phyloP scores from a whole-genome alignment of 2,888 invertebrate species.

The Andrena flavipes region DNA sequence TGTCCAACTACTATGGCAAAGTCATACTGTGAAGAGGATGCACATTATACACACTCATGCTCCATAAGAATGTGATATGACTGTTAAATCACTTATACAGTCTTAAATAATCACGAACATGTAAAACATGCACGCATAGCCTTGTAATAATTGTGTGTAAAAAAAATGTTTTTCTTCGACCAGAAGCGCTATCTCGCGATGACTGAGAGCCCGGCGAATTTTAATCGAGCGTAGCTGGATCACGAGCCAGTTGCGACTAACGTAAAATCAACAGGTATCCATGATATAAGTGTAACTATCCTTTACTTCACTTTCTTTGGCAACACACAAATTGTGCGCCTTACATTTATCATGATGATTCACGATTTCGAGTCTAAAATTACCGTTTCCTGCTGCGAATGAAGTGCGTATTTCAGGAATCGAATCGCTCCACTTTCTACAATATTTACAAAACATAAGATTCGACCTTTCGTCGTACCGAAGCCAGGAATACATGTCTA shows the following conservation, averaged over 20 bases:
- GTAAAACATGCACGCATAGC: background rate
- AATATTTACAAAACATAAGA: slow-evolving; percentile 91
- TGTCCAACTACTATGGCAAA: slow-evolving; percentile 8
- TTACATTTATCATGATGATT: slow-evolving; percentile 93
- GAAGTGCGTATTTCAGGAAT: slow-evolving; percentile 91
- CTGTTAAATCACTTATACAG: background rate
- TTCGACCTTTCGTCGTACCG: slow-evolving; percentile 89
- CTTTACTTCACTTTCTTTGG: slow-evolving; percentile 83
- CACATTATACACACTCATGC: background rate
- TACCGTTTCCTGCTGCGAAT: slow-evolving; percentile 91
- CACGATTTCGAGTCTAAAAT: slow-evolving; percentile 91
- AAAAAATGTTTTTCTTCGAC: background rate
- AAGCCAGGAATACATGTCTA: slow-evolving; percentile 90
- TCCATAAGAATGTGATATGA: background rate
- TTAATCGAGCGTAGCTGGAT: slow-evolving; percentile 47
- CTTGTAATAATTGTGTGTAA: slow-evolving; percentile 2
- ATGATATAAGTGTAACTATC: slow-evolving; percentile 50
- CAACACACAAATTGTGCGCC: slow-evolving; percentile 89
- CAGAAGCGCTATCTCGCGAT: slow-evolving; percentile 9
- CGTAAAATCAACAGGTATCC: slow-evolving; percentile 53
- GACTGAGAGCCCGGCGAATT: background rate
- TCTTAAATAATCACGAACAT: slow-evolving; percentile 16
- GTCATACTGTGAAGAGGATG: slow-evolving; percentile 13
- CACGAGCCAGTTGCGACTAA: slow-evolving; percentile 11
- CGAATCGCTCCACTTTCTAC: slow-evolving; percentile 90